Base-by-base conservation (phyloP, 2,797 vertebrate species). In the Amphiprion clarkii region DNA sequence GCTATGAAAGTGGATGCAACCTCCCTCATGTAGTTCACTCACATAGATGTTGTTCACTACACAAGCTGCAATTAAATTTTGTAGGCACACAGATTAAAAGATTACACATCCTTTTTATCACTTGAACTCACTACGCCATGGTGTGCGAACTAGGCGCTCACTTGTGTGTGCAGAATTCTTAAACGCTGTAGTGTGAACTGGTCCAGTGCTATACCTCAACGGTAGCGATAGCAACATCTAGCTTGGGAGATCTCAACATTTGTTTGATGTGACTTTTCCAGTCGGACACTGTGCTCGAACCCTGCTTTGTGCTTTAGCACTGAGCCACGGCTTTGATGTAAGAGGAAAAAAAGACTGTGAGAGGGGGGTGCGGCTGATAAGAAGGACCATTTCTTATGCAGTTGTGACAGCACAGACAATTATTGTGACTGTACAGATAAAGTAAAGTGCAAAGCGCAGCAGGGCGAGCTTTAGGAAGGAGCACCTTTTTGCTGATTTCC, bases 401-500 rank as follows among this genome's bases (percentile, higher is more conserved):
- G 29, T 12, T 48, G 19, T 73, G 55, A 39, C 51, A 49, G 56
- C 5, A 9, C 9, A 62, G 49, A 44, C 1, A 21, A 84, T 73
- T 69, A 58, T 53, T 66, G 60, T 58, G 40, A 72, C 21, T 66
- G 19, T 49, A 25, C 52, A 52, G 64, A 66, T 60, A 40, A 71
- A 62, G 39, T 67, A 19, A 59, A 58, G 52, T 58, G 46, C 49
- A 52, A 44, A 57, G 57, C 55, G 39, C 25, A 69, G 54, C 39
- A 61, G 12, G 13, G 53, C 1, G 25, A 61, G 74, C 36, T 67
- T 46, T 52, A 62, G 72, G 59, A 57, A 11, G 13, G 52, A 76
- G 58, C 25, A 74, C 27, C 70, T 67, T 78, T 54, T 14, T 64
- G 40, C 58, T 64, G 64, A 36, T 55, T 71, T 62, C 29, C 70